Percentiles rank a stretch among this genome's conserved stretches.
phyloP scores from a whole-genome alignment of 2,113 vertebrate species.

The Australoheros scitulus region DNA sequence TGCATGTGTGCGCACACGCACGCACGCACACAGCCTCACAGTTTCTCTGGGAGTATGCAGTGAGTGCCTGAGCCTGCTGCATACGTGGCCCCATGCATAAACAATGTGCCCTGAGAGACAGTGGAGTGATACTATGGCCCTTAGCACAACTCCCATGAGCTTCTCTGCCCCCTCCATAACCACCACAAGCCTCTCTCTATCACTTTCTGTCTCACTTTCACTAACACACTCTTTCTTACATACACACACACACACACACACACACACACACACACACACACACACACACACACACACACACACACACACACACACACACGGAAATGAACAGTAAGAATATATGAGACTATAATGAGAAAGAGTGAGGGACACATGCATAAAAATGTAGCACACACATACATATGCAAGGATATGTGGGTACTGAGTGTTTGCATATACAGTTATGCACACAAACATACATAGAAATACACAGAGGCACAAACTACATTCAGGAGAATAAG shows the following conservation, averaged over 20 bases:
- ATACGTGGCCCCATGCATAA: slow-evolving; percentile 78
- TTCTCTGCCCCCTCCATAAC: slow-evolving; percentile 68
- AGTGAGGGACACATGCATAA: slow-evolving; percentile 36
- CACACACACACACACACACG: neutral
- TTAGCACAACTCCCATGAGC: slow-evolving; percentile 78
- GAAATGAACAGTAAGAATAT: slow-evolving; percentile 28
- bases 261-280: neutral
- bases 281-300: neutral
- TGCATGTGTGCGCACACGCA: neutral
- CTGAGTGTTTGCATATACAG: slow-evolving; percentile 1
- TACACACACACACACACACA: neutral
- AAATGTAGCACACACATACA: slow-evolving; percentile 29
- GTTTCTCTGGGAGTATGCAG: slow-evolving; percentile 67
- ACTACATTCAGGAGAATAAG: slow-evolving; percentile 8
- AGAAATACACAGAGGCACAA: neutral
- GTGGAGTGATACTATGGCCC: slow-evolving; percentile 76
- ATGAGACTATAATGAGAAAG: slow-evolving; percentile 16
- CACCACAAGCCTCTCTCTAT: slow-evolving; percentile 31
- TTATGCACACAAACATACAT: neutral
- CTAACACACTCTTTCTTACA: neutral
- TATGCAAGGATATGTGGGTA: slow-evolving; percentile 12
- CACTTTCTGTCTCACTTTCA: neutral
- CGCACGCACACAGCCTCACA: slow-evolving; percentile 20
- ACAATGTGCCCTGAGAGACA: slow-evolving; percentile 78
- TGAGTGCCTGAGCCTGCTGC: slow-evolving; percentile 62